phyloP scores from a whole-genome alignment of 2,113 vertebrate species.

The Romanogobio albipinnatus region DNA sequence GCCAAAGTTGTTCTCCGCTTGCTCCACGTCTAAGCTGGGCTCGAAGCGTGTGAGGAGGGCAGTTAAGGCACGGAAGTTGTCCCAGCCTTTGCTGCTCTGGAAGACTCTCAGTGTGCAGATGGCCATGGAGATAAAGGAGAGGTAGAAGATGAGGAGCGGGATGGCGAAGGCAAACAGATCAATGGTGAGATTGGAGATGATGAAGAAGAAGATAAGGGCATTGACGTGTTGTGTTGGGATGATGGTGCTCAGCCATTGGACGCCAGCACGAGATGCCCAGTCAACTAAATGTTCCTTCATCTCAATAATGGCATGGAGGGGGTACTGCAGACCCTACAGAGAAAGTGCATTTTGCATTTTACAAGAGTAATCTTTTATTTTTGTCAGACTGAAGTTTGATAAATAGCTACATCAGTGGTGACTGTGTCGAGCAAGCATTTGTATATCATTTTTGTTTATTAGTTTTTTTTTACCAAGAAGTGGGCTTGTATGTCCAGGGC shows the following conservation, averaged over 20 bases:
- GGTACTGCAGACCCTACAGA: slow-evolving; percentile 88
- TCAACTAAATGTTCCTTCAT: slow-evolving; percentile 94
- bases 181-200: slow-evolving; percentile 95
- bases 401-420: not conserved
- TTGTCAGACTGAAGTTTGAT: not conserved
- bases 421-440: not conserved
- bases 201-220: slow-evolving; percentile 96
- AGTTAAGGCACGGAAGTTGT: slow-evolving; percentile 90
- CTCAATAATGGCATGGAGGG: slow-evolving; percentile 85
- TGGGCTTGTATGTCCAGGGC: slow-evolving; percentile 73
- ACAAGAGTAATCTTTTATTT: not conserved
- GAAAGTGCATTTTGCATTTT: not conserved
- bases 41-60: slow-evolving; percentile 90
- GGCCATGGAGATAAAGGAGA: slow-evolving; percentile 95
- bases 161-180: slow-evolving; percentile 93
- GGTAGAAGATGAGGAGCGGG: slow-evolving; percentile 94
- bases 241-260: slow-evolving; percentile 94
- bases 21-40: slow-evolving; percentile 90
- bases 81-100: slow-evolving; percentile 95
- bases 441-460: too few relatives aligned
- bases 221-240: slow-evolving; percentile 97
- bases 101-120: slow-evolving; percentile 95
- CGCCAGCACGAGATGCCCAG: slow-evolving; percentile 90
- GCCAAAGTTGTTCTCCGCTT: slow-evolving; percentile 93
- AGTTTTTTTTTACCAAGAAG: slow-evolving; percentile 59